A percentile compares a stretch with the other conserved stretches of the same genome.
These are phyloP conservation scores for Drosophila albomicans DNA, from an alignment of 1,140 invertebrate species.

Conservation along the genomic window DNA sequence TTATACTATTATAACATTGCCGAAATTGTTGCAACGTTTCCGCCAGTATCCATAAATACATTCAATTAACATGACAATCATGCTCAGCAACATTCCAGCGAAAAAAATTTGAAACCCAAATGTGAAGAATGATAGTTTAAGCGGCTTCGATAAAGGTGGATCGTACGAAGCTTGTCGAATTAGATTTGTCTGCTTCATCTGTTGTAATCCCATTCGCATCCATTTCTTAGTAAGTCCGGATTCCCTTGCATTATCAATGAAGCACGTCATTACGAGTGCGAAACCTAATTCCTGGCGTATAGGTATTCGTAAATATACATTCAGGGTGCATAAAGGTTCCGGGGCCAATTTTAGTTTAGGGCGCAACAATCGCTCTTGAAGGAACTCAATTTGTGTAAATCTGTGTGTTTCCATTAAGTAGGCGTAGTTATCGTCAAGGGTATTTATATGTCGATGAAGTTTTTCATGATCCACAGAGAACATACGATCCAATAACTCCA, in stretches of 20 bases:
- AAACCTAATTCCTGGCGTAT: not conserved
- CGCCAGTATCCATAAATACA: not conserved
- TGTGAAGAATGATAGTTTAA: too few relatives aligned
- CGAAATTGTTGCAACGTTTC: not conserved
- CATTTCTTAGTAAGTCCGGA: not conserved
- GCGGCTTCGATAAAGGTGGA: not conserved
- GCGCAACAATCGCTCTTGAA: not conserved
- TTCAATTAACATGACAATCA: not conserved
- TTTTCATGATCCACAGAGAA: not conserved
- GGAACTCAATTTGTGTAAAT: not conserved
- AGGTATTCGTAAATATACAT: not conserved
- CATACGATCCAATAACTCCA: not conserved
- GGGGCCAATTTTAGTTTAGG: constrained; percentile 13
- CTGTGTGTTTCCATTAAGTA: constrained; percentile 8
- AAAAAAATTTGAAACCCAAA: not conserved
- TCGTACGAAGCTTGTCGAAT: not conserved
- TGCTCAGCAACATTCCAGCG: not conserved
- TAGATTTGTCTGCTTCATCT: not conserved
- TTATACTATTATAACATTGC: constrained; percentile 19
- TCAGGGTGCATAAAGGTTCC: not conserved
- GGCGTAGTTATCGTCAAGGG: constrained; percentile 16
- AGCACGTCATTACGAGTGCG: too few relatives aligned
- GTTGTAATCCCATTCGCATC: not conserved
- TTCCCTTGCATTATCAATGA: too few relatives aligned
- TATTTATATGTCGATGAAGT: not conserved